Percentiles rank a stretch among this genome's conserved stretches.
Evolutionary conservation across 2,888 invertebrate genomes (phyloP).

Genomic region (Cordilura impudica): DNA sequence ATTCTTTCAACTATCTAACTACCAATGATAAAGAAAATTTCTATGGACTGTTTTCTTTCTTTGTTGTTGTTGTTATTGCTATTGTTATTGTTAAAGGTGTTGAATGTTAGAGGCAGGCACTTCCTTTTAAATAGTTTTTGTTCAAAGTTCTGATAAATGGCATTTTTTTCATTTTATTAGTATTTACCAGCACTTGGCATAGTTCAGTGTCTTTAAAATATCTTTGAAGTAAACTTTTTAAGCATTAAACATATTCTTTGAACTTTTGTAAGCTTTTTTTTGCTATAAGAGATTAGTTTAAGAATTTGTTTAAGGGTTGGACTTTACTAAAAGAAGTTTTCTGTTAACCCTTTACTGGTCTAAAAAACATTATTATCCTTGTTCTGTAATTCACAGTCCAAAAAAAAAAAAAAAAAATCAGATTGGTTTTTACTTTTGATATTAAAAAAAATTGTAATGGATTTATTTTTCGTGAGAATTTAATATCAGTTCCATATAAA

Average conservation of each 20-base stretch:
- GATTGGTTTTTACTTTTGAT: no score
- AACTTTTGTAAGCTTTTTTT: background rate
- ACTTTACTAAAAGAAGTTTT: no score
- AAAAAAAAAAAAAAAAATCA: no score
- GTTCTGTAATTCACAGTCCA: no score
- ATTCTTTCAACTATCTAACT: background rate
- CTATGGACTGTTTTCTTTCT: no score
- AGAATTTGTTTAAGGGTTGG: background rate
- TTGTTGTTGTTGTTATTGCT: no score
- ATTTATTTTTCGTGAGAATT: no score
- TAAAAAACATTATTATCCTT: no score
- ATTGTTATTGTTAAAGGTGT: conserved; percentile 32
- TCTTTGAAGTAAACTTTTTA: conserved; percentile 32
- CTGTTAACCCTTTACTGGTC: no score
- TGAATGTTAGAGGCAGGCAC: conserved; percentile 26
- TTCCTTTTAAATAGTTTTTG: background rate
- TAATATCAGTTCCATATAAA: no score
- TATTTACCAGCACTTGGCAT: conserved; percentile 48
- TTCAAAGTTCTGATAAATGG: conserved; percentile 33
- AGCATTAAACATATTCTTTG: background rate
- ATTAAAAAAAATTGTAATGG: no score
- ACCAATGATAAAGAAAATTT: background rate
- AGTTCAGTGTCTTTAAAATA: conserved; percentile 32
- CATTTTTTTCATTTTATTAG: conserved; percentile 26
- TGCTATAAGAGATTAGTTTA: background rate